Evolutionary conservation across 2,888 invertebrate genomes (phyloP).

Genomic region (Ophraella communa): DNA sequence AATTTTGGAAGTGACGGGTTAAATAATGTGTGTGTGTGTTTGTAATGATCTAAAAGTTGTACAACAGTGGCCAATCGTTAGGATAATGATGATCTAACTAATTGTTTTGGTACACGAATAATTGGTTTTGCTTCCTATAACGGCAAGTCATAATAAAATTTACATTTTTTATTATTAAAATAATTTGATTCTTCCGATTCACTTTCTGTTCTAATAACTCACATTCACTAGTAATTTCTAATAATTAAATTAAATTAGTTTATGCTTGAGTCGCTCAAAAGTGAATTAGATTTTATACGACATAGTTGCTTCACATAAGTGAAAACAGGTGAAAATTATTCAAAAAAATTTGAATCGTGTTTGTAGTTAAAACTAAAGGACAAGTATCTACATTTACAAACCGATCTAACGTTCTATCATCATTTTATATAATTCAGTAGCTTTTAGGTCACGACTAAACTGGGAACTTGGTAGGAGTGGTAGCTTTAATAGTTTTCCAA

Average conservation of each 20-base stretch:
- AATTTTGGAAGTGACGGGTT: too few relatives aligned
- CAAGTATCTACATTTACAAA: slow-evolving; percentile 28
- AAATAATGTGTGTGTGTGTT: too few relatives aligned
- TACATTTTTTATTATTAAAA: slow-evolving; percentile 37
- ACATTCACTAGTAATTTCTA: slow-evolving; percentile 45
- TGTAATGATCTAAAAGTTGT: too few relatives aligned
- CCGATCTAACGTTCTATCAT: slow-evolving; percentile 31
- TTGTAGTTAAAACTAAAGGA: slow-evolving; percentile 29
- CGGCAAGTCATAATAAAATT: slow-evolving; percentile 36
- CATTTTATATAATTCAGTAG: slow-evolving; percentile 33
- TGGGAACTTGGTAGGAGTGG: slow-evolving; percentile 21
- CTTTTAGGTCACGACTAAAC: slow-evolving; percentile 31
- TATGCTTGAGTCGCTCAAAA: slow-evolving; percentile 45
- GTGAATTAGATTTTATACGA: slow-evolving; percentile 41
- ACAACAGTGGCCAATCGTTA: neutral
- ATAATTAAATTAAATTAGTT: slow-evolving; percentile 47
- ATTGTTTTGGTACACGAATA: neutral
- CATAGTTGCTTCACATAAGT: slow-evolving; percentile 39
- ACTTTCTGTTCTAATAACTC: slow-evolving; percentile 47
- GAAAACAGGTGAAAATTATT: slow-evolving; percentile 40
- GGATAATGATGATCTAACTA: neutral
- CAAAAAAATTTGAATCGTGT: slow-evolving; percentile 35
- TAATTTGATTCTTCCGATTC: slow-evolving; percentile 44
- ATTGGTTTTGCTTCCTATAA: slow-evolving; percentile 12
- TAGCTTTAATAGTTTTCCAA: neutral